Conservation (phyloP, 2,113 vertebrate species). For the Tachycineta bicolor region DNA sequence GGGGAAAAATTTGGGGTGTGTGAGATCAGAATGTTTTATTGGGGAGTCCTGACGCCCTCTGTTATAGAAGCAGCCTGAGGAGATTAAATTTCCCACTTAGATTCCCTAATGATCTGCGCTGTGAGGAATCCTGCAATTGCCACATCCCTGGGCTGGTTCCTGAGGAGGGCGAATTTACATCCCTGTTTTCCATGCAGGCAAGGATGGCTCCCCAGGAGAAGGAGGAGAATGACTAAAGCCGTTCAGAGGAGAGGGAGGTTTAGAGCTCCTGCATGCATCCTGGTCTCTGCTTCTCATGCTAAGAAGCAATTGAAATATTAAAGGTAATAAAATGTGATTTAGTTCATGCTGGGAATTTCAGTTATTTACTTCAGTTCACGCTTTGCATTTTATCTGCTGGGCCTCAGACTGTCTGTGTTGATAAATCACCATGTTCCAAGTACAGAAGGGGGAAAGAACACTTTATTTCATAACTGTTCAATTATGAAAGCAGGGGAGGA, state of each 20-base stretch:
- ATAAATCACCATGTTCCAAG: slow-evolving; percentile 58
- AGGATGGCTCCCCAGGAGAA: background rate
- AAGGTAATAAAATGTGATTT: slow-evolving; percentile 65
- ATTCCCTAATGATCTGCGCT: background rate
- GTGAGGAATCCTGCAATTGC: background rate
- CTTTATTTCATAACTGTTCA: slow-evolving; percentile 58
- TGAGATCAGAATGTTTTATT: background rate
- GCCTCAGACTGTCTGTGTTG: slow-evolving; percentile 50
- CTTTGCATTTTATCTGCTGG: slow-evolving; percentile 65
- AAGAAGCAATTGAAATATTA: slow-evolving; percentile 68
- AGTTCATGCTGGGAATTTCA: slow-evolving; percentile 60
- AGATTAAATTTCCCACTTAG: background rate
- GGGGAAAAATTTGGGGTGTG: background rate
- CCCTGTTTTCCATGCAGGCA: fast-evolving
- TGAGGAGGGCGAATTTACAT: background rate
- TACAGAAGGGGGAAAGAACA: slow-evolving; percentile 29
- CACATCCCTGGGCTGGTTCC: background rate
- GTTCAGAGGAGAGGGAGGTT: background rate
- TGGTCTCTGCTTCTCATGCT: slow-evolving; percentile 30
- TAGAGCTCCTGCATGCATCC: background rate
- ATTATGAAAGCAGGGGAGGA: slow-evolving; percentile 47
- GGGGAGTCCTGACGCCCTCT: background rate
- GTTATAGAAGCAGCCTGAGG: background rate
- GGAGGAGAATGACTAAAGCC: background rate
- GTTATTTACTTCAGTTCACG: slow-evolving; percentile 60